Base-by-base conservation (phyloP, 92 coral and sea anemone species). In the Actinostola sp. region DNA sequence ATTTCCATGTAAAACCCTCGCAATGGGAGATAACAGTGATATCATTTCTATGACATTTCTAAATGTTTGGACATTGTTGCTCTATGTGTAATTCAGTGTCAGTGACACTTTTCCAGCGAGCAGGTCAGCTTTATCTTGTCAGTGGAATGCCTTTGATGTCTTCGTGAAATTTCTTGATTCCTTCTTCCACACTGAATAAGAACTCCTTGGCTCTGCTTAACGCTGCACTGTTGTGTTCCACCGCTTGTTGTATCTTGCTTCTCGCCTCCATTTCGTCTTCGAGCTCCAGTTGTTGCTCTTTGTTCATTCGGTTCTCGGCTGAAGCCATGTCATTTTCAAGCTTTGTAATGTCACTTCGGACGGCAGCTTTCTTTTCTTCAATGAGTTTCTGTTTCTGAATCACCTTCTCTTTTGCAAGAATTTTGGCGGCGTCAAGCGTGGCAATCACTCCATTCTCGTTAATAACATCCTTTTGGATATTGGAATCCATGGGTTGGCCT, bases 221-320 rank as follows among this genome's bases (percentile, higher is more conserved):
- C 8, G 92, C 89, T 11, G 71, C 67, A 19, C 72, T 62, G 85
- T 80, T 87, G 51, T 80, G 87, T 32, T 71, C 46, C 11, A 84
- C 71, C 5, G 77, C 89, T 35, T 87, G 82, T 67, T 79, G 79
- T 31, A 90, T 66, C 53, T 66, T 82, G 55, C 79, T 80, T 50
- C 76, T 79, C 26, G 90, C 92, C 27, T 39, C 80, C 43, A 30
- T 53, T 57, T 82, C 86, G 32, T 78, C 77, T 29, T 86, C 58
- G 10, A 69, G 31, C 66, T 86, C 89, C 20, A 45, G 46, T 15
- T 45, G 45, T 61, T 84, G 75, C 35, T 83, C 86, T 5, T 59
- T 28, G 59, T 62, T 66, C 38, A 89, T 64, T 24, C 61, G 71
- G 35, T 70, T 63, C 73, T 83, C 89, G 20, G 75, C 84, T 2